phyloP scores from a whole-genome alignment of 1,140 invertebrate species.

The Drosophila subpulchrella region DNA sequence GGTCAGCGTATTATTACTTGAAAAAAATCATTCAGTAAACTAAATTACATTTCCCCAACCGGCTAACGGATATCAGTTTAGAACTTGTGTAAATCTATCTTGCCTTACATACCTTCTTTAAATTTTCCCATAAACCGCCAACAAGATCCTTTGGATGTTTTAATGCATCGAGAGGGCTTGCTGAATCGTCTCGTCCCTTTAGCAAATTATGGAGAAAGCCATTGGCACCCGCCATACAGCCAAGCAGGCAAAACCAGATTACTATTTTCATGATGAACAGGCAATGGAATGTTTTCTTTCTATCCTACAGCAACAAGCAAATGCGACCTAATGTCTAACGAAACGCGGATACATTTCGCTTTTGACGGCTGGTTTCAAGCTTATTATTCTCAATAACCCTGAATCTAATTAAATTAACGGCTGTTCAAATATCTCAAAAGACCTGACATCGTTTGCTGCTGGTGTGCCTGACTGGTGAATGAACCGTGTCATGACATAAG shows the following conservation, averaged over 20 bases:
- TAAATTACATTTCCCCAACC: no score
- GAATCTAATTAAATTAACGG: constrained; percentile 45
- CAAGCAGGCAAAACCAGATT: constrained; percentile 29
- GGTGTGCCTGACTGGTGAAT: constrained; percentile 7
- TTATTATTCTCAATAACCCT: constrained; percentile 38
- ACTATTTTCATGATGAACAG: constrained; percentile 44
- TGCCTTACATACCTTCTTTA: constrained; percentile 25
- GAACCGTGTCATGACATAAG: constrained; percentile 3
- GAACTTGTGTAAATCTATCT: no score
- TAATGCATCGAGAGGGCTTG: neutral
- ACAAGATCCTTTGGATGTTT: constrained; percentile 35
- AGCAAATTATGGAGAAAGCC: constrained; percentile 40
- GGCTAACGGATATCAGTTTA: no score
- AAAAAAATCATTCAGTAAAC: no score
- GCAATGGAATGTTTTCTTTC: constrained; percentile 2
- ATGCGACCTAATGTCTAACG: constrained; percentile 36
- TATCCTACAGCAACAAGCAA: constrained; percentile 24
- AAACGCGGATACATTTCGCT: constrained; percentile 21
- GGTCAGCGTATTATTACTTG: no score
- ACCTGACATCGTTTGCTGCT: constrained; percentile 19
- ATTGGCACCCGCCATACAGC: constrained; percentile 18
- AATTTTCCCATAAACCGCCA: constrained; percentile 51
- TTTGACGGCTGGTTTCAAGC: constrained; percentile 36
- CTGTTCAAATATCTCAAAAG: constrained; percentile 48
- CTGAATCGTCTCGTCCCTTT: neutral